Conservation (phyloP, 1,140 invertebrate species). For the Tribolium castaneum region DNA sequence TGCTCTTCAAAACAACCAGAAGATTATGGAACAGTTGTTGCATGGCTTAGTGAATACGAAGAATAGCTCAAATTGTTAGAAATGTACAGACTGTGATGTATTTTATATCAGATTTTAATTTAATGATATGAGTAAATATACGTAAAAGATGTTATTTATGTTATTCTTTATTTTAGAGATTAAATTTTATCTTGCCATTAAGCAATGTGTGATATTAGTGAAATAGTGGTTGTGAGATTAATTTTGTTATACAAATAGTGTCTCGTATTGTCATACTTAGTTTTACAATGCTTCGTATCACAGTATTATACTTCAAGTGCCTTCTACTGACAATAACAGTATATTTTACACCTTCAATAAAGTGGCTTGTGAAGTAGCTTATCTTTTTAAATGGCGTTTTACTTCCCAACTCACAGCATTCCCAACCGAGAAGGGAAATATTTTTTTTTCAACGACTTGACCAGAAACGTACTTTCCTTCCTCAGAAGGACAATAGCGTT, state of each 20-base stretch:
- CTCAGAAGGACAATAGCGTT: too few relatives aligned
- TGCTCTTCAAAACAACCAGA: constrained; percentile 55
- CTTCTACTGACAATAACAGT: constrained; percentile 10
- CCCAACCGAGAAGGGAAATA: too few relatives aligned
- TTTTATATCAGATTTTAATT: constrained; percentile 19
- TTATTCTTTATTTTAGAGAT: constrained; percentile 22
- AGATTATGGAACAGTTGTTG: constrained; percentile 55
- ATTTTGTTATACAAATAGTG: constrained; percentile 31
- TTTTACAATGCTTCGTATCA: constrained; percentile 24
- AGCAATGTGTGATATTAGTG: constrained; percentile 55
- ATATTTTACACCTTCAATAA: constrained; percentile 3
- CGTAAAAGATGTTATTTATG: constrained; percentile 31
- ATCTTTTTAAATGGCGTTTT: constrained; percentile 3
- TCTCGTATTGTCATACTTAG: constrained; percentile 21
- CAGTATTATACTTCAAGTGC: constrained; percentile 26
- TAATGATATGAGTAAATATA: not conserved
- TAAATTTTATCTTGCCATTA: constrained; percentile 43
- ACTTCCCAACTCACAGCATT: not conserved
- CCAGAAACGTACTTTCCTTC: too few relatives aligned
- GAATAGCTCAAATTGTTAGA: constrained; percentile 44
- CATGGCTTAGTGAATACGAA: constrained; percentile 43
- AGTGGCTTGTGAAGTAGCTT: constrained; percentile 26
- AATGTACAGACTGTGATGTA: constrained; percentile 43
- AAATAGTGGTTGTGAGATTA: constrained; percentile 52
- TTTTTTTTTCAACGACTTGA: too few relatives aligned